Evolutionary conservation across 2,888 invertebrate species (phyloP).

Genomic region (Harpalus rubripes): DNA sequence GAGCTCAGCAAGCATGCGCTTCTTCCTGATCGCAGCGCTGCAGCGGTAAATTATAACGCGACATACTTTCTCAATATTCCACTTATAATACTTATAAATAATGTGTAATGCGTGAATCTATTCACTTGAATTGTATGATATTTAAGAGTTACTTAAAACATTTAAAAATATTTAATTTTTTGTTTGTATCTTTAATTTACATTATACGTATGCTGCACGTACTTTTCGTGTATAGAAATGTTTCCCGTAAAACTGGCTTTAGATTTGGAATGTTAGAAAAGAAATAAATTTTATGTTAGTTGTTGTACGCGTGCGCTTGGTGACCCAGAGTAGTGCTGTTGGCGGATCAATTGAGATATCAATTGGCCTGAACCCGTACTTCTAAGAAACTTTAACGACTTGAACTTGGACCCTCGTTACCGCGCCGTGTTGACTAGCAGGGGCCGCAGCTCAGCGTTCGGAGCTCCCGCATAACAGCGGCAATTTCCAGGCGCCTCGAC

Average conservation of each 20-base stretch:
- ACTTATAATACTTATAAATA: too few species aligned
- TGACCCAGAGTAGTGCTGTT: neutral
- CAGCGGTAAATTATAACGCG: too few species aligned
- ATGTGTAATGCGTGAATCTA: too few species aligned
- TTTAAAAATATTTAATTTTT: too few species aligned
- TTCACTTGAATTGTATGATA: too few species aligned
- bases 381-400: constrained; percentile 62
- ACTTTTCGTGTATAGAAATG: neutral
- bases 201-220: neutral
- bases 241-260: neutral
- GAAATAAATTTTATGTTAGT: neutral
- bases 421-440: constrained; percentile 59
- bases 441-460: constrained; percentile 23
- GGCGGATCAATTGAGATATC: constrained; percentile 62
- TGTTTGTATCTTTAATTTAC: too few species aligned
- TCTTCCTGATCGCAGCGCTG: too few species aligned
- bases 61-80: too few species aligned
- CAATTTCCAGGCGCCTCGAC: constrained; percentile 25
- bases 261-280: neutral
- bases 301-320: neutral
- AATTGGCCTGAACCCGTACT: constrained; percentile 64
- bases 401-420: constrained; percentile 66
- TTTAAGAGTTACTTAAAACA: too few species aligned
- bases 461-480: constrained; percentile 53
- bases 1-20: too few species aligned